A percentile compares a stretch with the other conserved stretches of the same genome.
Evolutionary conservation across 2,888 invertebrate species (phyloP).

Genomic region (Prosopocoilus inquinatus): DNA sequence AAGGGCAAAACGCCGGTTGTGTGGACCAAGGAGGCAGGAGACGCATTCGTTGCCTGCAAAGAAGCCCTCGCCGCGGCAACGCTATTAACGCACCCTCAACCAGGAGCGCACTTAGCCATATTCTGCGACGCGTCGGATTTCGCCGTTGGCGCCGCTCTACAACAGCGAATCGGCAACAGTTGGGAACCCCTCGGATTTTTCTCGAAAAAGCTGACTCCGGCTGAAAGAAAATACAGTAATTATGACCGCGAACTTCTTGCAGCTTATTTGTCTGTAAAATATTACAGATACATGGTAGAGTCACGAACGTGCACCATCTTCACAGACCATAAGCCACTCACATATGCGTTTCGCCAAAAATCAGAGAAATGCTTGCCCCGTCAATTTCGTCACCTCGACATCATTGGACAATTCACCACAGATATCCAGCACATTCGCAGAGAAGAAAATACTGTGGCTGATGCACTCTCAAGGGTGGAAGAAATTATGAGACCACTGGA

Average conservation of each 20-base stretch:
- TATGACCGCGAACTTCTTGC: slow-evolving; percentile 22
- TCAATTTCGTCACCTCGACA: slow-evolving; percentile 21
- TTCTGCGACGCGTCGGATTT: neutral
- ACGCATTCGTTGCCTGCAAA: neutral
- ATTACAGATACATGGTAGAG: slow-evolving; percentile 19
- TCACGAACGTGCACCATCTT: slow-evolving; percentile 13
- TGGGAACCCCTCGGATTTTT: neutral
- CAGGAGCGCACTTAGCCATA: neutral
- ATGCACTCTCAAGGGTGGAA: slow-evolving; percentile 8
- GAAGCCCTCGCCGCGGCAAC: neutral
- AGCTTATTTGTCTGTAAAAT: slow-evolving; percentile 17
- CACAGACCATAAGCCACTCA: slow-evolving; percentile 22
- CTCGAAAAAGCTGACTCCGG: slow-evolving; percentile 16
- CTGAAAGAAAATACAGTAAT: slow-evolving; percentile 34
- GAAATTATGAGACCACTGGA: neutral
- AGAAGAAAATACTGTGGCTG: slow-evolving; percentile 18
- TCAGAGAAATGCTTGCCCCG: slow-evolving; percentile 12
- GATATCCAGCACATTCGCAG: slow-evolving; percentile 18
- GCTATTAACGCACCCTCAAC: neutral
- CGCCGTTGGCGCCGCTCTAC: neutral
- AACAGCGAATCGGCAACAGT: neutral
- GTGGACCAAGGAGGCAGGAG: neutral
- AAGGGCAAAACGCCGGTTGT: neutral
- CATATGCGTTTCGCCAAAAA: slow-evolving; percentile 11
- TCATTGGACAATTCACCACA: slow-evolving; percentile 19